Percentiles rank a stretch among this genome's conserved stretches.
Conservation (phyloP, 2,113 vertebrate genomes). For the Pogona vitticeps region DNA sequence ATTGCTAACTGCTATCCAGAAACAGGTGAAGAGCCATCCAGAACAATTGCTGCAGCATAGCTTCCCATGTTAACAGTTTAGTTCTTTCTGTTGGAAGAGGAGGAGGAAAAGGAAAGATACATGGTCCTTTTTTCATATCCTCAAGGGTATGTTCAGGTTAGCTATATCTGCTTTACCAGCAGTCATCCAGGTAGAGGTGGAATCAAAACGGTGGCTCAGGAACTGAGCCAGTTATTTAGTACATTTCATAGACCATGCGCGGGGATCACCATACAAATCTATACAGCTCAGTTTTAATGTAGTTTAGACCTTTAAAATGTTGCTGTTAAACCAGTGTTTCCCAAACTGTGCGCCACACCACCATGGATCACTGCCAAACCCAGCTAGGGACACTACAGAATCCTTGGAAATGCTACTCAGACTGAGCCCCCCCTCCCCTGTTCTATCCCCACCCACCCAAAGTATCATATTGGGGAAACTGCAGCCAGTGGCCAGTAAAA, state of each 20-base stretch:
- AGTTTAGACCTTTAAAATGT: neutral
- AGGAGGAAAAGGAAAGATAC: neutral
- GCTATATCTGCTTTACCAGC: neutral
- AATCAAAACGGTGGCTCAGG: too few species aligned
- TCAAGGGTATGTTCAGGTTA: neutral
- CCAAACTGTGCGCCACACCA: too few species aligned
- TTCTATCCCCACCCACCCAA: too few species aligned
- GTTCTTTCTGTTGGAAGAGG: too few species aligned
- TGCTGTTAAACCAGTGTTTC: too few species aligned
- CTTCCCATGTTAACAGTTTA: neutral
- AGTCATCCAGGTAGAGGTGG: neutral
- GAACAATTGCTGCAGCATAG: neutral
- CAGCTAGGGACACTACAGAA: too few species aligned
- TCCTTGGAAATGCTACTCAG: too few species aligned
- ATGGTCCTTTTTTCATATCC: too few species aligned
- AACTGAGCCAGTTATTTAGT: neutral
- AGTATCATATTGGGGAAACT: too few species aligned
- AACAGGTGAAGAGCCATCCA: neutral
- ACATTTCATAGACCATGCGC: neutral
- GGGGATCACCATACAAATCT: neutral
- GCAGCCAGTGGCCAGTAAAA: too few species aligned
- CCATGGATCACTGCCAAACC: too few species aligned
- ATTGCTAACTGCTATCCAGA: neutral
- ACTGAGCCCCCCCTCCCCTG: too few species aligned
- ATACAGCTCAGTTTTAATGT: neutral